A percentile compares a stretch with the other conserved stretches of the same genome.
Evolutionary conservation across 2,888 invertebrate genomes (phyloP).

Genomic region (Eristalis tenax): DNA sequence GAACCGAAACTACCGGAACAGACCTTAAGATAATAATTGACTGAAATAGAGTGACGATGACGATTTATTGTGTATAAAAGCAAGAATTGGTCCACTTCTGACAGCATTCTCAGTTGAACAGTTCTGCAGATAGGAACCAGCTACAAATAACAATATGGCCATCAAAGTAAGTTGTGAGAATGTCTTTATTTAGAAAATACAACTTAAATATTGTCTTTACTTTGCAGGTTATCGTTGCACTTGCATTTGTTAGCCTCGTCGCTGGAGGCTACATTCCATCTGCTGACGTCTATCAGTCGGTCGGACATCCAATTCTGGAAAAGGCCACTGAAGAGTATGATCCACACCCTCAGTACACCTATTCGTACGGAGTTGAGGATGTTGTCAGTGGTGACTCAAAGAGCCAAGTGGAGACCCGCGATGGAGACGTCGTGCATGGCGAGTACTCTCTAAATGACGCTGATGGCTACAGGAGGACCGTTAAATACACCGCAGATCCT

Average conservation of each 20-base stretch:
- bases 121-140: constrained; percentile 12
- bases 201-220: background rate
- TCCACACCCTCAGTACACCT: constrained; percentile 79
- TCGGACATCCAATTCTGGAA: constrained; percentile 74
- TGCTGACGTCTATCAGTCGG: constrained; percentile 48
- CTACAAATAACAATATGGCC: constrained; percentile 44
- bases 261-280: constrained; percentile 48
- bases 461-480: constrained; percentile 79
- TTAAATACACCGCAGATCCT: constrained; percentile 79
- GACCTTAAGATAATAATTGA: background rate
- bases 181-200: background rate
- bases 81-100: constrained; percentile 6
- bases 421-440: constrained; percentile 80
- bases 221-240: background rate
- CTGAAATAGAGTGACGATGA: background rate
- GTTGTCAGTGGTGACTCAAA: constrained; percentile 79
- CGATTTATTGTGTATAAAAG: constrained; percentile 39
- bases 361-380: constrained; percentile 79
- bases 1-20: constrained; percentile 25
- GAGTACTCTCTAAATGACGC: constrained; percentile 80
- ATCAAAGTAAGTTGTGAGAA: constrained; percentile 34
- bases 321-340: constrained; percentile 77
- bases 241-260: constrained; percentile 46
- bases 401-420: constrained; percentile 79
- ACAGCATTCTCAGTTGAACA: constrained; percentile 20